Conservation (phyloP, 2,888 invertebrate species). For the Ctenicera cuprea region DNA sequence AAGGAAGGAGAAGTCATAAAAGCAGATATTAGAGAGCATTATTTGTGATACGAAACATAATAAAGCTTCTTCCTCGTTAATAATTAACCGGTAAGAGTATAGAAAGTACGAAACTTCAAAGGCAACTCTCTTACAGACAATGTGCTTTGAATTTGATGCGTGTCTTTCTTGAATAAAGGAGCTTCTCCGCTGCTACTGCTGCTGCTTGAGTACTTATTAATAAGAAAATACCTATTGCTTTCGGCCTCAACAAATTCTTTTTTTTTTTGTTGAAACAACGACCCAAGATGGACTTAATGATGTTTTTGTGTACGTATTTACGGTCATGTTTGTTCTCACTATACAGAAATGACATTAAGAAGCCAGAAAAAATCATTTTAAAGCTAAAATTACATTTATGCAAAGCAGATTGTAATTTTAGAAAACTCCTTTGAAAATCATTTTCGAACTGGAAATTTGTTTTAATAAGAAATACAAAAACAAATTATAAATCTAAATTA, state of each 20-base stretch:
- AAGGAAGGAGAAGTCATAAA: constrained; percentile 47
- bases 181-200: constrained; percentile 40
- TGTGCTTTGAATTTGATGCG: constrained; percentile 68
- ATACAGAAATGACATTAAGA: too few relatives aligned
- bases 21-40: constrained; percentile 62
- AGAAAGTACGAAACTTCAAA: constrained; percentile 69
- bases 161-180: constrained; percentile 56
- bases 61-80: constrained; percentile 70
- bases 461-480: too few relatives aligned
- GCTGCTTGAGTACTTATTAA: constrained; percentile 51
- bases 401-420: too few relatives aligned
- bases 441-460: too few relatives aligned
- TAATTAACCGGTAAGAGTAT: constrained; percentile 69
- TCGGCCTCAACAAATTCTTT: constrained; percentile 32
- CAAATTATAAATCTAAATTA: too few relatives aligned
- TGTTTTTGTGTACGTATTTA: too few relatives aligned
- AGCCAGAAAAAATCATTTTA: too few relatives aligned
- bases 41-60: constrained; percentile 65
- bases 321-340: too few relatives aligned
- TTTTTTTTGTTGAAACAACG: background rate
- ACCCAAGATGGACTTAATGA: too few relatives aligned
- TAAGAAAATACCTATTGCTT: constrained; percentile 42
- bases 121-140: constrained; percentile 70
- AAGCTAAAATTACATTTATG: too few relatives aligned
- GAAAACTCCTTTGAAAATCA: too few relatives aligned